Evolutionary conservation across 2,888 invertebrate genomes (phyloP).

Genomic region (Chalcosyrphus nemorum): DNA sequence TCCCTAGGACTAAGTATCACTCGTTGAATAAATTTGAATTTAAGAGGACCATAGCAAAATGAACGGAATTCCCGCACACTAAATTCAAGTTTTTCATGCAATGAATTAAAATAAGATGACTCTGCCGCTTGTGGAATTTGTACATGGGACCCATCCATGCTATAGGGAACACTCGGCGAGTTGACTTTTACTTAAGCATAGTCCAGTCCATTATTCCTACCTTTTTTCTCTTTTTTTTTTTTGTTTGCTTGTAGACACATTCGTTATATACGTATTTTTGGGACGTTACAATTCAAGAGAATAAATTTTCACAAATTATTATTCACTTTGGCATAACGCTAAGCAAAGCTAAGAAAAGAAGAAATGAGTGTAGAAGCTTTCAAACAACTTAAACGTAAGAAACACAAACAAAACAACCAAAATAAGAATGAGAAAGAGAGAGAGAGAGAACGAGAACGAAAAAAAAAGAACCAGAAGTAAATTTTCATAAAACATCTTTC

Average conservation of each 20-base stretch:
- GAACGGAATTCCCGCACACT: constrained; percentile 47
- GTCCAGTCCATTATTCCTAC: constrained; percentile 45
- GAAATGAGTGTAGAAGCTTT: background rate
- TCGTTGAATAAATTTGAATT: constrained; percentile 61
- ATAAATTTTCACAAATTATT: constrained; percentile 45
- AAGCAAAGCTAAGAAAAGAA: constrained; percentile 10
- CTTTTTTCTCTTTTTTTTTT: background rate
- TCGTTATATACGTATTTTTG: background rate
- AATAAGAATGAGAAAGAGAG: too few species aligned
- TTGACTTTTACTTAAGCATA: constrained; percentile 8
- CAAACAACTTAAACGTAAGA: background rate
- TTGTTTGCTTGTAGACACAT: too few species aligned
- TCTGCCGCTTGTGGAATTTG: constrained; percentile 28
- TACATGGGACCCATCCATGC: constrained; percentile 1
- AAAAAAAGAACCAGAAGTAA: constrained; percentile 7
- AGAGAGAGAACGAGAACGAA: too few species aligned
- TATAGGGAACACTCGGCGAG: background rate
- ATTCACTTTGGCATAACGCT: constrained; percentile 40
- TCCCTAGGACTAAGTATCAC: constrained; percentile 27
- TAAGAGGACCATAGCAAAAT: background rate
- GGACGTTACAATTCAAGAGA: constrained; percentile 25
- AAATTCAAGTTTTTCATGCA: constrained; percentile 51
- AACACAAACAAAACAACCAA: background rate
- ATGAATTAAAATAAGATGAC: constrained; percentile 60
- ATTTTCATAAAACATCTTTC: constrained; percentile 32